Evolutionary conservation across 1,140 invertebrate species (phyloP), one percentile per base, ranked within the genome.

Genomic region (Rhizoglyphus robini): DNA sequence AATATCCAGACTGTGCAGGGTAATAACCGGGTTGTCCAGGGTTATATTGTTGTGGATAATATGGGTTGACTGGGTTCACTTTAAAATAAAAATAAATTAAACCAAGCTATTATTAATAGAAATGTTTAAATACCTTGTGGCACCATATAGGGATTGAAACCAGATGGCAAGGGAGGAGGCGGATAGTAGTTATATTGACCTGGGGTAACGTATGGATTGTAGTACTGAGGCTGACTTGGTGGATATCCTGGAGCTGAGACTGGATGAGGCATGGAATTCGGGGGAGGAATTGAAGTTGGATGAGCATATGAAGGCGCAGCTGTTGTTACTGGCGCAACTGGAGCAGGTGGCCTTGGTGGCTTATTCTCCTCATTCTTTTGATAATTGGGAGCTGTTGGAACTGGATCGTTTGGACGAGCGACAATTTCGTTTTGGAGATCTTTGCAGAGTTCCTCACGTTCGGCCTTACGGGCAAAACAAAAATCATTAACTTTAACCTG

Each of bases 401-500:
- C n/a, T n/a, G 69, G 62, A 11, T 77, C 74, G 13, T 78, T 76
- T 27, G 80, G 74, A 64, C 78, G 75, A 58, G 85, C 80, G 66
- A 86, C 84, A 20, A 84, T 81, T 71, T 86, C 83, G 67, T 86
- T 84, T 25, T 88, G 90, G 51, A 93, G 78, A 78, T 92, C 88
- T 75, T 90, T 90, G 74, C 97, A 78, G 59, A 98, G 75, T 77
- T 99, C 96, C 70, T 99, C 96, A 76, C 97, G 98, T 76, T 99
- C 96, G 0, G 95, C 97, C 79, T 96, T 94, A 4, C 96, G 86
- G 32, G 96, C 96, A 78, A 99, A 99, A 75, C 92, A 96, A 77
- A 92, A 98, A 78, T 99, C 96, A 0, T 86, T 86, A 70, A 99
- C 88, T 79, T 99, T 99, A 75, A 90, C 95, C 82, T 99, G 96